phyloP scores from a whole-genome alignment of 2,888 invertebrate species.

The Morpho helenor region DNA sequence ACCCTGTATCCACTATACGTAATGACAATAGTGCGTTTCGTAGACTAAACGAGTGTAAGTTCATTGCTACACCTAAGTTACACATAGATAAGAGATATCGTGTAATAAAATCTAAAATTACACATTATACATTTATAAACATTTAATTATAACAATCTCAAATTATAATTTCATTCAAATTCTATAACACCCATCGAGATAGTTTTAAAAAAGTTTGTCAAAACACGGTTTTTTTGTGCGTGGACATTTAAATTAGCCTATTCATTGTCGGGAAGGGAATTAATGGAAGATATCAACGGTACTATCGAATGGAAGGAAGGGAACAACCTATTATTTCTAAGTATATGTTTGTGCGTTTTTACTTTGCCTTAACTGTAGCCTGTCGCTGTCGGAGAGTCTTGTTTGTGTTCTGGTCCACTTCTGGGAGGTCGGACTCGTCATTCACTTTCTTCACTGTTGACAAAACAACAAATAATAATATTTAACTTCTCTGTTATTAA shows the following conservation, averaged over 20 bases:
- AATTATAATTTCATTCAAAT: slow-evolving; percentile 22
- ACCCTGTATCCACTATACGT: slow-evolving; percentile 78
- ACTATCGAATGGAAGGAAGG: slow-evolving; percentile 41
- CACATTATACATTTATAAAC: slow-evolving; percentile 22
- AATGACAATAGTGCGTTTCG: slow-evolving; percentile 59
- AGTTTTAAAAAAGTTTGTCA: background rate
- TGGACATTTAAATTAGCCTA: slow-evolving; percentile 20
- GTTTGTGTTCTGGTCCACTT: slow-evolving; percentile 94
- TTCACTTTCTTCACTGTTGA: slow-evolving; percentile 81
- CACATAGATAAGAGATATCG: slow-evolving; percentile 6
- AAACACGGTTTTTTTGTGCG: slow-evolving; percentile 22
- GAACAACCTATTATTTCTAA: slow-evolving; percentile 41
- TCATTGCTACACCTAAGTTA: slow-evolving; percentile 30
- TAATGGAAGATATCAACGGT: slow-evolving; percentile 20
- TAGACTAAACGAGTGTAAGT: slow-evolving; percentile 49
- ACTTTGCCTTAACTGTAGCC: slow-evolving; percentile 78
- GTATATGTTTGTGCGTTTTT: slow-evolving; percentile 37
- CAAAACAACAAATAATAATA: slow-evolving; percentile 27
- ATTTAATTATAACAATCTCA: slow-evolving; percentile 25
- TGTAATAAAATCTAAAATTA: slow-evolving; percentile 1
- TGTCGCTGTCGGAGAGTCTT: slow-evolving; percentile 83
- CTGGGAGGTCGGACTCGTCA: slow-evolving; percentile 93
- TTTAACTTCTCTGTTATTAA: no score
- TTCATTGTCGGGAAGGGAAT: slow-evolving; percentile 11
- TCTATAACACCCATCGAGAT: slow-evolving; percentile 4